Evolutionary conservation across 2,797 vertebrate species (phyloP), one percentile per base, ranked within the genome.

Genomic region (Xerus rutilus): DNA sequence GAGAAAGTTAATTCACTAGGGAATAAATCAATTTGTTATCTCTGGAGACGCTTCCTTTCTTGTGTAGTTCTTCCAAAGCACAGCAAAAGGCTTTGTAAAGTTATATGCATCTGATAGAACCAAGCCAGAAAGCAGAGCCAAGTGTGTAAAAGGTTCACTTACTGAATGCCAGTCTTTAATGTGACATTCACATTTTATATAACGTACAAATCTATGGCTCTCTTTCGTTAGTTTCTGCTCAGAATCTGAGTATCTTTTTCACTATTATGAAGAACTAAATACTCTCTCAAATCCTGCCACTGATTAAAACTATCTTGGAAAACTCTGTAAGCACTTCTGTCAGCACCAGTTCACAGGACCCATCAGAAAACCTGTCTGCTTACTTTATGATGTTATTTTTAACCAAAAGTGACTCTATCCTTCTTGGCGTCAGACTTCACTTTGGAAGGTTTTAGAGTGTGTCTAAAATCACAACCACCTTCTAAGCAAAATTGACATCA

Each of bases 291-390:
- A 35, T 25, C 12, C 32, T 90, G 82, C 35, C 5, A 3, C 35
- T n/a, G 39, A 62, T 67, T 35, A 69, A 57, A 89, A 72, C n/a
- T 21, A 52, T 67, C 89, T 92, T 72, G 64, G 72, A 73, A 89
- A 95, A 82, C 17, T 45, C 3, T 59, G 21, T 23, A 59, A 79
- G 32, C 47, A 65, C 7, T 88, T 85, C n/a, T 28, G 10, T 25
- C 20, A 92, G 8, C 83, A 35, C 39, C 49, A 28, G 35, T 81
- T 87, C 72, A 64, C 7, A 87, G 77, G 47, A n/a, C 47, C 23
- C 9, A 76, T 73, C 18, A 59, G 64, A 88, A 94, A 97, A 93
- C 64, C 18, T 86, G 77, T 85, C 59, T 87, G n/a, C 25, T 94
- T 64, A 76, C 49, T 76, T 64, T 39, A 52, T 49, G 17, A 62